Percentiles rank a stretch among this genome's conserved stretches.
Conservation (phyloP, 2,888 invertebrate genomes). For the Netelia fuscicornis region DNA sequence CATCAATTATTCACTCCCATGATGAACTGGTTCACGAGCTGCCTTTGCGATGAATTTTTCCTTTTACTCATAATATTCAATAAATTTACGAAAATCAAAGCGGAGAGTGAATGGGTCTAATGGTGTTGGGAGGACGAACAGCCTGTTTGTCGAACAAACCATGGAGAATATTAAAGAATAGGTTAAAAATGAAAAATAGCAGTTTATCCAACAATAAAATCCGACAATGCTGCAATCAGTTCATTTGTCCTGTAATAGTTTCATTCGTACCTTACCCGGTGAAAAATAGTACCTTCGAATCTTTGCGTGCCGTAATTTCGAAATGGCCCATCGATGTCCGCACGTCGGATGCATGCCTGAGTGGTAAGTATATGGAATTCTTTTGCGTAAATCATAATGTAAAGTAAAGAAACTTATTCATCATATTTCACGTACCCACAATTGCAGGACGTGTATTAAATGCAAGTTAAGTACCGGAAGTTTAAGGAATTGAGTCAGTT, state of each 20-base stretch:
- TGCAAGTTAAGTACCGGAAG: no score
- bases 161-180: conserved; percentile 24
- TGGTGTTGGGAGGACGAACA: not conserved
- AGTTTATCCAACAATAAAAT: conserved; percentile 69
- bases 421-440: no score
- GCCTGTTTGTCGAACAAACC: conserved; percentile 9
- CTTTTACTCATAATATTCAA: conserved; percentile 55
- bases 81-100: conserved; percentile 44
- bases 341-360: no score
- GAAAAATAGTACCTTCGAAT: no score
- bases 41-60: conserved; percentile 65
- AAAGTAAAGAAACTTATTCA: no score
- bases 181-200: conserved; percentile 43
- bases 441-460: no score
- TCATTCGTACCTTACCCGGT: not conserved
- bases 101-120: conserved; percentile 40
- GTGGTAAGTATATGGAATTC: no score
- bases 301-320: no score
- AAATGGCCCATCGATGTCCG: no score
- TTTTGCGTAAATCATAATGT: no score
- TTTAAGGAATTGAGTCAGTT: no score
- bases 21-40: conserved; percentile 66
- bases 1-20: conserved; percentile 54
- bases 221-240: conserved; percentile 51
- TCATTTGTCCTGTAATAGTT: conserved; percentile 18